A percentile compares a stretch with the other conserved stretches of the same genome.
These are phyloP conservation scores for Coremacera marginata DNA, from an alignment of 2,888 invertebrate species.

Conservation along the genomic window DNA sequence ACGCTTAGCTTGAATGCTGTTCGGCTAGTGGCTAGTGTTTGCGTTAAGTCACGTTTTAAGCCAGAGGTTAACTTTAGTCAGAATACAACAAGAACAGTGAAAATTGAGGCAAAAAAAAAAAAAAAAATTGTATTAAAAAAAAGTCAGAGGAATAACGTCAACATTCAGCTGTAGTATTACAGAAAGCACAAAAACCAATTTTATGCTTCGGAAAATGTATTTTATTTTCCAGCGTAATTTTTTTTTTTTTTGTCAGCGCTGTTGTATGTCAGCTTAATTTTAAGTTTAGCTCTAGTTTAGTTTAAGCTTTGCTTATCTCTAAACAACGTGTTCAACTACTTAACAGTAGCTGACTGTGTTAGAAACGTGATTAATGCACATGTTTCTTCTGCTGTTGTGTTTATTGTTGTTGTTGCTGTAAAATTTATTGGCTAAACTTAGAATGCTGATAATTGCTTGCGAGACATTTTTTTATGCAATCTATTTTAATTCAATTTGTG, in stretches of 20 bases:
- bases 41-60: slow-evolving; percentile 17
- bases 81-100: background rate
- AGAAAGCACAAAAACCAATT: background rate
- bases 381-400: slow-evolving; percentile 16
- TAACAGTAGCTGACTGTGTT: slow-evolving; percentile 17
- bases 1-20: background rate
- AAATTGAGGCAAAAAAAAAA: no score
- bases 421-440: slow-evolving; percentile 24
- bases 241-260: background rate
- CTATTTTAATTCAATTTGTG: background rate
- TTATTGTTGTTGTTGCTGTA: background rate
- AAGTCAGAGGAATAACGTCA: background rate
- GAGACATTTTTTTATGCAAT: background rate
- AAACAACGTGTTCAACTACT: slow-evolving; percentile 8
- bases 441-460: slow-evolving; percentile 23
- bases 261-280: background rate
- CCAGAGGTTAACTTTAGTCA: slow-evolving; percentile 2
- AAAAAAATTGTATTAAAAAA: background rate
- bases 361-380: slow-evolving; percentile 32
- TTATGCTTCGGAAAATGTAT: no score
- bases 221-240: background rate
- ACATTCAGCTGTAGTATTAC: background rate
- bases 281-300: background rate
- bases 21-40: background rate
- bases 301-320: slow-evolving; percentile 10